Conservation (phyloP, 2,888 invertebrate species). For the Hydriomena furcata region DNA sequence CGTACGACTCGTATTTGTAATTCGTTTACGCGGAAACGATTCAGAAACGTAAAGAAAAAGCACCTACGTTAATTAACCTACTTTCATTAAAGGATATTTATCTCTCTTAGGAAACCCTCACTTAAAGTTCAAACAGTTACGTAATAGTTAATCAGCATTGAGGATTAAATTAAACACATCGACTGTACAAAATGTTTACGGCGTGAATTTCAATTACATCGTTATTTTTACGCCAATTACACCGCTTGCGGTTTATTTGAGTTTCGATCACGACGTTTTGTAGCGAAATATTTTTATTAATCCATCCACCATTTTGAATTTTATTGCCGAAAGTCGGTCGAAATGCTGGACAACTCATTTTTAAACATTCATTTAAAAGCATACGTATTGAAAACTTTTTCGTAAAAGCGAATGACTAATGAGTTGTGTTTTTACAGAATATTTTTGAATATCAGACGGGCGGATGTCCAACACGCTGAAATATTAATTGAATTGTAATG, state of each 20-base stretch:
- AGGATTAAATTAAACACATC: conserved; percentile 9
- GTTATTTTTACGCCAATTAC: conserved; percentile 81
- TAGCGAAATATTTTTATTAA: conserved; percentile 35
- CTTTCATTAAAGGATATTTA: no score
- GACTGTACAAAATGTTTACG: conserved; percentile 40
- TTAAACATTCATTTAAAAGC: conserved; percentile 11
- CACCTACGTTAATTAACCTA: no score
- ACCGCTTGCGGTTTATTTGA: conserved; percentile 58
- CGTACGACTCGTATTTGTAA: no score
- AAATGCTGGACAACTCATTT: neutral
- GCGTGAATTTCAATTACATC: conserved; percentile 67
- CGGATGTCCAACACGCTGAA: neutral
- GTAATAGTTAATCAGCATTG: neutral
- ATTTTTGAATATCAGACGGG: neutral
- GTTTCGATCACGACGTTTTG: conserved; percentile 44
- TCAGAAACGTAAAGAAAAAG: no score
- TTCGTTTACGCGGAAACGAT: no score
- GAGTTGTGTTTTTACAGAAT: conserved; percentile 8
- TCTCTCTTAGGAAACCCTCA: no score
- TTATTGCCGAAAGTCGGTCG: neutral
- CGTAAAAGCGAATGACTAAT: conserved; percentile 4
- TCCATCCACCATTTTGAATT: conserved; percentile 22
- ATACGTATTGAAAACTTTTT: conserved; percentile 6
- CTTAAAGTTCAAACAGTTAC: no score
- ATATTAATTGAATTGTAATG: conserved; percentile 10